Evolutionary conservation across 2,797 vertebrate species (phyloP).

Genomic region (Dipus sagitta): DNA sequence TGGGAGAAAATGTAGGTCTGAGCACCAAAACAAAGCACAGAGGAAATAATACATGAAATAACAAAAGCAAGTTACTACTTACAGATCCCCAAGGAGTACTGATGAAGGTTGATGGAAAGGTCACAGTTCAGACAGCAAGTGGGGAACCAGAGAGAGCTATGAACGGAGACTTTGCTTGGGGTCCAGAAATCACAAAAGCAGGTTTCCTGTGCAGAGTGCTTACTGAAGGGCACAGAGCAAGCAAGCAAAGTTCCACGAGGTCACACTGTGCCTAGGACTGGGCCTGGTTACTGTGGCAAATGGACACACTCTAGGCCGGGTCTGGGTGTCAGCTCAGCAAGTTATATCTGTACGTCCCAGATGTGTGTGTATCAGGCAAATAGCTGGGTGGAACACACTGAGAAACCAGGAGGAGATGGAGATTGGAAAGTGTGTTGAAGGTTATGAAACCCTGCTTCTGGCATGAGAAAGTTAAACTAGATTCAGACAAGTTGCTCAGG

Average conservation of each 20-base stretch:
- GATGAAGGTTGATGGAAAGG: background rate
- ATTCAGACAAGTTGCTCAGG: background rate
- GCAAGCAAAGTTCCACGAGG: background rate
- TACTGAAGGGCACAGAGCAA: background rate
- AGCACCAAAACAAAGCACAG: background rate
- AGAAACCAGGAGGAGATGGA: background rate
- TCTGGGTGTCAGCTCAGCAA: background rate
- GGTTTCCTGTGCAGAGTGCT: background rate
- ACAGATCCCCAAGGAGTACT: background rate
- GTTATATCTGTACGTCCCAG: background rate
- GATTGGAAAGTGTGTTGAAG: background rate
- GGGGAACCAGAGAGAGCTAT: background rate
- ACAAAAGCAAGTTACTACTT: background rate
- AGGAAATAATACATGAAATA: background rate
- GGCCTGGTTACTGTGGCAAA: background rate
- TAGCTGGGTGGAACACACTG: background rate
- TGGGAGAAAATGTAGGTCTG: background rate
- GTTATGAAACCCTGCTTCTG: background rate
- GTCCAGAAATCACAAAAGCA: background rate
- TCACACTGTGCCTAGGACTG: background rate
- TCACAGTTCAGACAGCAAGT: background rate
- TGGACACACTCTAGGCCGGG: background rate
- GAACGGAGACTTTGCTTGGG: background rate
- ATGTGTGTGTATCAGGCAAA: background rate
- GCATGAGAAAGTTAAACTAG: background rate